These are phyloP conservation scores for Heliconius hortense DNA, from an alignment of 2,888 invertebrate genomes.

Conservation along the genomic window DNA sequence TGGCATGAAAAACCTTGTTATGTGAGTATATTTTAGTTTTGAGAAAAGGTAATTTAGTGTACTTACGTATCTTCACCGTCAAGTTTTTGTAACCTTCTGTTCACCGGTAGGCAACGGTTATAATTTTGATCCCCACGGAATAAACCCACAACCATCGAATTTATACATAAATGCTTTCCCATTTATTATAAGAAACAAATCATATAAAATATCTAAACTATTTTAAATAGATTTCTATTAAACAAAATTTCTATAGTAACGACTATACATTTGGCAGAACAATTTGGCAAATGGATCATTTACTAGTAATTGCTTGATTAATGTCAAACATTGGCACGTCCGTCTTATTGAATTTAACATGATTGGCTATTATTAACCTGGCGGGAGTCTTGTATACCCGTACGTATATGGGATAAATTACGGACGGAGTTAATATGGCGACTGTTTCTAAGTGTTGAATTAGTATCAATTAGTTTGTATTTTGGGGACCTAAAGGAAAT, in stretches of 20 bases:
- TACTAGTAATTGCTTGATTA: constrained; percentile 36
- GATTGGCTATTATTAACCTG: constrained; percentile 31
- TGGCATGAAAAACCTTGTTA: not conserved
- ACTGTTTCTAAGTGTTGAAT: not conserved
- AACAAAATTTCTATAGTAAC: not conserved
- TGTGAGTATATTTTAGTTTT: not conserved
- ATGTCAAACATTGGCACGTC: constrained; percentile 33
- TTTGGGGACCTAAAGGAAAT: not conserved
- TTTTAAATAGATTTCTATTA: not conserved
- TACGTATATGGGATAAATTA: not conserved
- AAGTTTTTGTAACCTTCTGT: too few species aligned
- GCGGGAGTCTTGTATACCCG: not conserved
- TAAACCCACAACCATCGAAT: not conserved
- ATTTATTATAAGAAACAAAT: too few species aligned
- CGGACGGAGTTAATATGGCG: not conserved
- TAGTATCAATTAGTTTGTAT: not conserved
- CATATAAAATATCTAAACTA: not conserved
- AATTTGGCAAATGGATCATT: constrained; percentile 25
- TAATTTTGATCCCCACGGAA: too few species aligned
- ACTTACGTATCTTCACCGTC: too few species aligned
- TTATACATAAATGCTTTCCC: not conserved
- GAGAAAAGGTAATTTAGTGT: not conserved
- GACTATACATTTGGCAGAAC: constrained; percentile 15
- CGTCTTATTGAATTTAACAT: constrained; percentile 31
- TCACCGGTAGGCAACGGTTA: too few species aligned